Evolutionary conservation across 2,888 invertebrate species (phyloP), one percentile per base, ranked within the genome.

Genomic region (Drosophila vallismaia): DNA sequence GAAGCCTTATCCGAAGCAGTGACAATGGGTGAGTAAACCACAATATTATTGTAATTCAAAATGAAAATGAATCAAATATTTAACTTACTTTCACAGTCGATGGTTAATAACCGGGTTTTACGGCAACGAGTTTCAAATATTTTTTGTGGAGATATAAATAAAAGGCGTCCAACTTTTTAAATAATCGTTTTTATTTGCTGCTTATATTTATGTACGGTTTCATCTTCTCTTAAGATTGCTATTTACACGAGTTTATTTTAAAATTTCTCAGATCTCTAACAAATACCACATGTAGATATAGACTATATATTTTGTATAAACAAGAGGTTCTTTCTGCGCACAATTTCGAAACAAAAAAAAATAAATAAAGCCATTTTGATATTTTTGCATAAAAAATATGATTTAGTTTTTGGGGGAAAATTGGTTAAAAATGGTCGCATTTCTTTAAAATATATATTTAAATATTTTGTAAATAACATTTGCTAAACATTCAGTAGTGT

Each of bases 71-170:
- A 8, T 8, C 4, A 1, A 24, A 1, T 6, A 44, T 4, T 1
- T 9, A 29, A 8, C 28, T 28, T 67, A 42, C 50, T 4, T 86
- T 82, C 63, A 91, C 63, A 91, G 91, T 9, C 86, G 83, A 59
- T 92, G 92, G 91, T 69, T 92, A 24, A 81, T 92, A 8, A 89
- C 90, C 3, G 92, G 92, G 14, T 79, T 89, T 9, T 91, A 90
- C 46, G 85, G 81, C 46, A 88, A 88, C 31, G 86, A 88, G 50
- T 91, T 90, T 66, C 91, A 92, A 82, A 83, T 92, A 67, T 92
- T 90, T 56, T 86, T 80, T 10, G 49, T 86, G 3, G 78, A 79
- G 59, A 60, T 56, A 24, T 78, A 53, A 63, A 49, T 4, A 36
- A 24, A 2, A 19, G 4, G 8, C 31, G 10, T 36, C 24, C 56